phyloP scores from a whole-genome alignment of 2,797 vertebrate species.

The Octomys mimax region DNA sequence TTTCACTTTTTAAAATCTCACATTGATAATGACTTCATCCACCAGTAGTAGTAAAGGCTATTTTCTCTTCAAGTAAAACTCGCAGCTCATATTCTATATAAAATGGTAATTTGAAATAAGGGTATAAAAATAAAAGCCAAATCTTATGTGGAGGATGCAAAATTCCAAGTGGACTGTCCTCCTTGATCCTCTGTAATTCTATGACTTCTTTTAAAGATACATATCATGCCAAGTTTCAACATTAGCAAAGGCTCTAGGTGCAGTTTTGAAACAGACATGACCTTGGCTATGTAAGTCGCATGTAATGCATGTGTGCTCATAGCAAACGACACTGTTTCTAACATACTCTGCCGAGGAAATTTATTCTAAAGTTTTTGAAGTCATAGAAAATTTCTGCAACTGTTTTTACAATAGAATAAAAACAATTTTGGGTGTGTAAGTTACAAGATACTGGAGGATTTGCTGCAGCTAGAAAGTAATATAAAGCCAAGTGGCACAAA shows the following conservation, averaged over 20 bases:
- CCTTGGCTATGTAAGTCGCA: not conserved
- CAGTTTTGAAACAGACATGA: not conserved
- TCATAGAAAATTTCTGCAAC: slow-evolving; percentile 14
- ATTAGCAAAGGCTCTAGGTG: not conserved
- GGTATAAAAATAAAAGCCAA: not conserved
- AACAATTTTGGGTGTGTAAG: not conserved
- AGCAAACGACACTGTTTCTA: not conserved
- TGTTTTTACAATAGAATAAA: not conserved
- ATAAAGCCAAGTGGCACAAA: slow-evolving; percentile 27
- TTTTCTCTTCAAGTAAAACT: slow-evolving; percentile 49
- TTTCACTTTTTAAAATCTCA: slow-evolving; percentile 69
- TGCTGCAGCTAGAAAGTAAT: not conserved
- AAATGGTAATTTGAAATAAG: slow-evolving; percentile 53
- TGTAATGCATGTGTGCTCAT: not conserved
- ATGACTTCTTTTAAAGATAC: slow-evolving; percentile 18
- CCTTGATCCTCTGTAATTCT: slow-evolving; percentile 32
- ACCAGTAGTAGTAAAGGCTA: not conserved
- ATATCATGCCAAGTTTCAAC: not conserved
- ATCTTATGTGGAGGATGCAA: not conserved
- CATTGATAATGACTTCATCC: slow-evolving; percentile 9
- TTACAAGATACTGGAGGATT: slow-evolving; percentile 19
- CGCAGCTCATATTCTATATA: not conserved
- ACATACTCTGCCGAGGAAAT: not conserved
- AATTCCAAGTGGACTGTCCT: not conserved
- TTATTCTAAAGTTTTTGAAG: slow-evolving; percentile 37